Base-by-base conservation (phyloP, 1,140 invertebrate genomes). In the Sipha flava region DNA sequence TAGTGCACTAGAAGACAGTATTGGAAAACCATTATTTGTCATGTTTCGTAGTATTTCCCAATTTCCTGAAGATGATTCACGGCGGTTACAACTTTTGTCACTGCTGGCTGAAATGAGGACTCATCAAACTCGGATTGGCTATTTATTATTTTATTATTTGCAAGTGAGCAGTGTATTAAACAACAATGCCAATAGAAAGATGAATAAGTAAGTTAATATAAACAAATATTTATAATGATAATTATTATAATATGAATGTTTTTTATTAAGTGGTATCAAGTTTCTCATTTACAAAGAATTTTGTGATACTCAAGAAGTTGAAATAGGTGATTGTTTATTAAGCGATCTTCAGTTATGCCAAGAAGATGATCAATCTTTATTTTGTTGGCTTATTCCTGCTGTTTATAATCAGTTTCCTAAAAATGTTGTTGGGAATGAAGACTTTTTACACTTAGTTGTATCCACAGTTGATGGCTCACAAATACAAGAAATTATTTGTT, bases 331-430 rank as follows among this genome's bases (percentile, higher is more conserved):
- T 21, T 93, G 91, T 87, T 87, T 96, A 81, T 88, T 93, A 40
- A 87, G 89, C 81, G 94, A 96, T 88, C 89, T 96, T 81, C 82
- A 91, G 89, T 83, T 89, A 40, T 95, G 95, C 84, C 94, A 96
- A 85, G 92, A 95, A 84, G 92, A 92, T 85, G 95, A 95, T 87
- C 90, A 94, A 29, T 89, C 91, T 82, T 88, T 97, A 83, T 90
- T 97, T 83, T 93, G 94, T 83, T 98, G 92, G 89, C 87, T 98
- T 68, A 89, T 97, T 85, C 94, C 95, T 54, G 94, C 96, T 84
- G 89, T 98, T 62, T 98, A 95, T 85, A 91, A 91, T 84, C 93
- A 94, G 86, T 98, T 97, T 86, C 92, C 94, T 84, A 91, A 91
- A 81, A 91, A 94, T 83, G 90, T 92, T 12, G 88, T 95, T 70